Evolutionary conservation across 1,140 invertebrate species (phyloP).

Genomic region (Telenomus remus): DNA sequence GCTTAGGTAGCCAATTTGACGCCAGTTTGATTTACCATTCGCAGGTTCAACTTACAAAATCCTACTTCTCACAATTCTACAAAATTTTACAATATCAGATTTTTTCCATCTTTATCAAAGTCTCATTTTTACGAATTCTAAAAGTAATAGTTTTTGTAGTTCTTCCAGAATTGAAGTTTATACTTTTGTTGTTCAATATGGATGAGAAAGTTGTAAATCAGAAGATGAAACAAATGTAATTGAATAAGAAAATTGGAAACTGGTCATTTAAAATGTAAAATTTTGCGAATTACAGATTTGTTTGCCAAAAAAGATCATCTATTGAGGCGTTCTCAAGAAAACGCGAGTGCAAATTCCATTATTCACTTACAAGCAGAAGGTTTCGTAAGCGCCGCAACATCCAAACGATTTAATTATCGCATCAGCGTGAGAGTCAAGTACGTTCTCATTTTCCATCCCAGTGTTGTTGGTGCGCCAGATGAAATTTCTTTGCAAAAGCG

Average conservation of each 20-base stretch:
- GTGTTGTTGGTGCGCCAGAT: constrained; percentile 9
- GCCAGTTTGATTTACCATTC: background rate
- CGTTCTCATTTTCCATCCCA: constrained; percentile 8
- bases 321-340: constrained; percentile 19
- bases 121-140: no score
- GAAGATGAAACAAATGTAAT: background rate
- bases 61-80: no score
- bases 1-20: background rate
- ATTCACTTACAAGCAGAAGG: constrained; percentile 21
- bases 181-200: no score
- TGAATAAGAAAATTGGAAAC: background rate
- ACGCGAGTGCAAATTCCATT: constrained; percentile 15
- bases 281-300: background rate
- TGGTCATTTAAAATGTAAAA: no score
- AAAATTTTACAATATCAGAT: no score
- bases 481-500: constrained; percentile 1
- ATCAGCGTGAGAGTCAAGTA: constrained; percentile 30
- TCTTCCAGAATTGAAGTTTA: no score
- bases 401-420: constrained; percentile 49
- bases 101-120: no score
- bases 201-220: no score
- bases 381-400: constrained; percentile 38
- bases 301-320: background rate
- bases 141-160: no score
- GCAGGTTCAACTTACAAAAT: background rate